Base-by-base conservation (phyloP, 2,113 vertebrate genomes). In the Glaucidium brasilianum region DNA sequence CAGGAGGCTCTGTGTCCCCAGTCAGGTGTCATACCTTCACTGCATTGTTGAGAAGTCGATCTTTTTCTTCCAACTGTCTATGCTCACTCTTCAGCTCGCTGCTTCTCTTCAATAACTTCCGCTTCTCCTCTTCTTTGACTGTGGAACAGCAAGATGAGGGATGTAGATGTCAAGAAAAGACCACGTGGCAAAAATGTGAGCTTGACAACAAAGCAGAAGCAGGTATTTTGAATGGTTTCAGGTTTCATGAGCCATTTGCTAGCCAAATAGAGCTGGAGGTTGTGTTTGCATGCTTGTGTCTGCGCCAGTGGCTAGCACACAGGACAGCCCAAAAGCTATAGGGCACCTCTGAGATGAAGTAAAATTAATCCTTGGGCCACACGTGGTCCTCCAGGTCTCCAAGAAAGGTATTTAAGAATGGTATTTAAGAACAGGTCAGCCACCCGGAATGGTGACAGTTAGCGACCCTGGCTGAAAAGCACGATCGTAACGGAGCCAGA, bases 51-150 rank as follows among this genome's bases (percentile, higher is more conserved):
- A 99, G 99, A 95, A 98, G 96, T 90, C 98, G 96, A 96, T 99
- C 99, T 72, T 99, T 98, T 64, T 99, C 99, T 89, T 99, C 98
- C 96, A 99, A 98, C 68, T 99, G 99, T 94, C 97, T 97, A 14
- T 97, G 99, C 94, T 99, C 99, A 2, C 98, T 98, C 98, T 98
- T 99, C 95, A 99, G 97, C 96, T 99, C 99, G 3, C 85, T 97
- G 97, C 98, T 99, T 59, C 98, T 98, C 95, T 98, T 99, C 90
- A 99, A 86, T 85, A 99, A 98, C 76, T 99, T 99, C 64, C 98
- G 97, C 96, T 99, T 99, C 97, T 99, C 99, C 49, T 99, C 99
- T 98, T 99, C 99, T 96, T 99, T 98, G 95, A 99, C 99, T 99
- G 94, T 13, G 6, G 53, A 92, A 94, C 76, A 96, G 79, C 29